These are phyloP conservation scores for Cabera pusaria DNA, from an alignment of 2,888 invertebrate genomes.

Conservation along the genomic window DNA sequence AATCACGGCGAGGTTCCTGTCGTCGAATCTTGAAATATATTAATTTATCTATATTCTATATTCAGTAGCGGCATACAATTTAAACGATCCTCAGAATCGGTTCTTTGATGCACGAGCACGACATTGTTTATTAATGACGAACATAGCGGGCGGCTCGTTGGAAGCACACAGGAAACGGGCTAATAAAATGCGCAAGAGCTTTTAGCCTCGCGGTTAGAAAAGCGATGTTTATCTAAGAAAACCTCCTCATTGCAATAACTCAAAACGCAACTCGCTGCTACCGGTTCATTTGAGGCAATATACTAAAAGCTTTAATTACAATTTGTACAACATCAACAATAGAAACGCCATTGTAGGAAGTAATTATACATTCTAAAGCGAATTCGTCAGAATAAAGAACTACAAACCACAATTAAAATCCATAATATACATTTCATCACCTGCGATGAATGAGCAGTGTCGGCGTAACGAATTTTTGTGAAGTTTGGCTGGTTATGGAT, in stretches of 20 bases:
- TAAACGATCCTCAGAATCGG: constrained; percentile 51
- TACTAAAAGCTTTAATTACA: constrained; percentile 27
- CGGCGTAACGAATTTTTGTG: constrained; percentile 45
- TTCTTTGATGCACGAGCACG: constrained; percentile 62
- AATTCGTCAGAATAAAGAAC: constrained; percentile 43
- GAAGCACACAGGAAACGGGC: constrained; percentile 52
- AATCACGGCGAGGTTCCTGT: constrained; percentile 34
- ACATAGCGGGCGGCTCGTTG: constrained; percentile 46
- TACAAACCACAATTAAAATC: constrained; percentile 47
- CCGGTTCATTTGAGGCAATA: constrained; percentile 18
- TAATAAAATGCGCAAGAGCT: constrained; percentile 50
- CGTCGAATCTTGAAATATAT: constrained; percentile 13
- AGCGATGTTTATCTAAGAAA: constrained; percentile 29
- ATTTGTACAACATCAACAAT: constrained; percentile 37
- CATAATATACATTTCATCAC: constrained; percentile 55
- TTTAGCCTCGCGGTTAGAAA: constrained; percentile 40
- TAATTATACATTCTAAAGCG: constrained; percentile 49
- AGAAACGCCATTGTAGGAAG: constrained; percentile 41
- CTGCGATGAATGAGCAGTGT: constrained; percentile 45
- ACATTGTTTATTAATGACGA: constrained; percentile 63
- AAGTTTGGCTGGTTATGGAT: constrained; percentile 36
- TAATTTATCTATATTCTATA: constrained; percentile 27
- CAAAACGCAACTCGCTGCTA: constrained; percentile 14
- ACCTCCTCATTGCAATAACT: constrained; percentile 17
- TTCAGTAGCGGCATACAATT: constrained; percentile 33